phyloP scores from a whole-genome alignment of 2,797 vertebrate genomes.

The Xyrichtys novacula region DNA sequence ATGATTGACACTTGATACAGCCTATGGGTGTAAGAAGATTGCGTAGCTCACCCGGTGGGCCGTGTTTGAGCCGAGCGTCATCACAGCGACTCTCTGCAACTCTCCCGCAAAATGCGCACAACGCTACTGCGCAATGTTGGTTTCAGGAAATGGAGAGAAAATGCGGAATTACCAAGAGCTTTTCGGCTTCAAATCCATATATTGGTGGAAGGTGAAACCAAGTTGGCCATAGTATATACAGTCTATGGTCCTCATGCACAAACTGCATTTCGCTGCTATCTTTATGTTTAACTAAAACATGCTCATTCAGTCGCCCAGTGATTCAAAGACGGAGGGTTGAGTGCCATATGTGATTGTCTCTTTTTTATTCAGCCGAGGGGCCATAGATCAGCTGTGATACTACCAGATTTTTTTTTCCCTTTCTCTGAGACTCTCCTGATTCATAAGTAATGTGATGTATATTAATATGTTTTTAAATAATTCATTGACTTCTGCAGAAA shows the following conservation, averaged over 20 bases:
- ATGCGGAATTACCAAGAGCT: too few species aligned
- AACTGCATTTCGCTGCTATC: constrained; percentile 3
- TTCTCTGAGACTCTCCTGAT: constrained; percentile 36
- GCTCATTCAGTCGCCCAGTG: constrained; percentile 14
- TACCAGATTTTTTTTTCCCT: constrained; percentile 36
- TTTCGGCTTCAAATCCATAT: too few species aligned
- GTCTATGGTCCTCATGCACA: not conserved
- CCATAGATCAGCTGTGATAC: constrained; percentile 31
- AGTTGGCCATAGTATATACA: too few species aligned
- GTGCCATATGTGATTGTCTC: not conserved
- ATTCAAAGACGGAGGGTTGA: not conserved
- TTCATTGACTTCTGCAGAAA: constrained; percentile 62
- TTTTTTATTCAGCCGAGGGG: constrained; percentile 1
- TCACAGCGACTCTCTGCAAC: too few species aligned
- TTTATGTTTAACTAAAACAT: constrained; percentile 2
- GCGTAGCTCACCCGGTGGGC: too few species aligned
- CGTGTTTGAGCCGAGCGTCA: too few species aligned
- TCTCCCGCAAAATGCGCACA: too few species aligned
- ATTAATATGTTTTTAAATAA: constrained; percentile 76
- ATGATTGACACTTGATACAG: too few species aligned
- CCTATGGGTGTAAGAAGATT: too few species aligned
- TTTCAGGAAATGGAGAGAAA: too few species aligned
- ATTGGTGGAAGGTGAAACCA: too few species aligned
- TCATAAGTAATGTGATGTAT: constrained; percentile 66
- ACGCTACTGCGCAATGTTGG: too few species aligned